Conservation (phyloP, 2,888 invertebrate genomes). For the Ennomos erosarius region DNA sequence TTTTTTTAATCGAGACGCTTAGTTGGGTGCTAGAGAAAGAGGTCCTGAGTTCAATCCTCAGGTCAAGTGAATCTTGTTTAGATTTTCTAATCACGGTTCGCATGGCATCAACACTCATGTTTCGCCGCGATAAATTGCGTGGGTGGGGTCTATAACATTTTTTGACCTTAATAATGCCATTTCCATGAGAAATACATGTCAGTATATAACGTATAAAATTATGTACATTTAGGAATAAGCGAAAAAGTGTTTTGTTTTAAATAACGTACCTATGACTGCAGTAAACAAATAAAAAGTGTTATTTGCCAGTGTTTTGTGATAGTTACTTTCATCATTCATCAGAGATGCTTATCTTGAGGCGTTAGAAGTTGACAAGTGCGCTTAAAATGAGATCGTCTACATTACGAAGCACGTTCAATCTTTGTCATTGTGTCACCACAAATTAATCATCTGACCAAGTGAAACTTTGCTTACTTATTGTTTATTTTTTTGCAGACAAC, state of each 20-base stretch:
- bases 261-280: background rate
- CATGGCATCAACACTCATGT: conserved; percentile 19
- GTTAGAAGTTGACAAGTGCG: conserved; percentile 36
- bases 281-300: conserved; percentile 1
- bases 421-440: conserved; percentile 58
- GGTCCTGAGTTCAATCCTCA: conserved; percentile 39
- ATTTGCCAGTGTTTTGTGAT: conserved; percentile 16
- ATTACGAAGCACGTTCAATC: conserved; percentile 55
- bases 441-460: conserved; percentile 61
- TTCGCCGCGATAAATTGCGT: background rate
- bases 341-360: conserved; percentile 34
- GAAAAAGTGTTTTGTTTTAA: conserved; percentile 3
- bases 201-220: background rate
- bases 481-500: conserved; percentile 10
- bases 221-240: background rate
- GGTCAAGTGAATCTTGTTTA: conserved; percentile 49
- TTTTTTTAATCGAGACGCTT: conserved; percentile 31
- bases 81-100: conserved; percentile 46
- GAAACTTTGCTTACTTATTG: conserved; percentile 51
- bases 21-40: conserved; percentile 32
- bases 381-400: conserved; percentile 48
- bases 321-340: conserved; percentile 30
- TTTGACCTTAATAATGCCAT: conserved; percentile 6
- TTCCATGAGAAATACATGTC: conserved; percentile 19
- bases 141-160: conserved; percentile 16